Evolutionary conservation across 2,888 invertebrate genomes (phyloP), one percentile per base, ranked within the genome.

Genomic region (Dicyrtoma fusca): DNA sequence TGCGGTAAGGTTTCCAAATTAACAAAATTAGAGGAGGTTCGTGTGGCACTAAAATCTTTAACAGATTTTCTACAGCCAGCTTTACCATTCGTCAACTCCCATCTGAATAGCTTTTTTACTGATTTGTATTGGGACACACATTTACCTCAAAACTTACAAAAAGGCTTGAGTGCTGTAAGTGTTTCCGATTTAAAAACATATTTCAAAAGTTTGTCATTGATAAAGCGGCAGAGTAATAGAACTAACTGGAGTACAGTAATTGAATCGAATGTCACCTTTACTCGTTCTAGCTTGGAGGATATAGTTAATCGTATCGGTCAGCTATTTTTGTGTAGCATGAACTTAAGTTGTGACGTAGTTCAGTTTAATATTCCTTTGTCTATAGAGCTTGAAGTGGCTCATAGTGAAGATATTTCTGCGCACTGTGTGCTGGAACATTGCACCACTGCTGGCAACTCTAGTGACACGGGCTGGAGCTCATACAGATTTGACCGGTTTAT

Each of bases 21-120:
- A 19, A 44, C 55, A 25, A n/a, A 23, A 23, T 19, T 70, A 21
- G 47, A 88, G 70, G 82, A 83, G 1, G 83, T 88, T 13, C 82
- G 88, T 0, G 81, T 82, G 51, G 23, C 66, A n/a, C 63, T 80
- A 6, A 71, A 74, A 8, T 21, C 47, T n/a, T 19, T 77, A 4
- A 59, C 70, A 0, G 55, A 42, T 13, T 90, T 87, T 83, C 82
- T 92, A 21, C 84, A 86, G 21, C 88, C 88, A 0, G 84, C 88
- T 53, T 83, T 89, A 75, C 86, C 87, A 0, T 83, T 93, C 34
- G 87, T 89, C 0, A 91, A 92, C 82, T 90, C 90, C 78, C 93
- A 94, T 82, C 90, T 92, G 88, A 92, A 90, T 0, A 88, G 89
- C 81, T 91, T 88, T 83, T 85, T 92, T 59, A 90, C 89, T 0